A percentile compares a stretch with the other conserved stretches of the same genome.
Evolutionary conservation across 2,113 vertebrate genomes (phyloP).

Genomic region (Cyphomyrus discorhynchus): DNA sequence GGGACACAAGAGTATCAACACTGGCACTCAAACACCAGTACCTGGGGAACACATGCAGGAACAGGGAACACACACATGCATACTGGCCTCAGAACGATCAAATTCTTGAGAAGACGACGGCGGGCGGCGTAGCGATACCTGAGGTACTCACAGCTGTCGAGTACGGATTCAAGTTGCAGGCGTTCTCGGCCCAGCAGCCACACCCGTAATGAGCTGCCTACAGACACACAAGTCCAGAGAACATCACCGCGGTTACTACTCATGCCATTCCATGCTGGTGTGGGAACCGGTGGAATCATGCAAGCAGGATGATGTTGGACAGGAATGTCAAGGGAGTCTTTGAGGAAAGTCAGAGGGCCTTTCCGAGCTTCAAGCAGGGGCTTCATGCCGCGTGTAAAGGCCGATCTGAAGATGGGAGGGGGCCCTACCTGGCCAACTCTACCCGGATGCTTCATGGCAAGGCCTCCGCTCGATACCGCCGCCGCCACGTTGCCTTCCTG

Average conservation of each 20-base stretch:
- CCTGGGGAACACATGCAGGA: background rate
- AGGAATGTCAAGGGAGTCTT: background rate
- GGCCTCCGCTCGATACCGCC: constrained; percentile 94
- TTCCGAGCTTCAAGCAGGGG: background rate
- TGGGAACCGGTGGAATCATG: background rate
- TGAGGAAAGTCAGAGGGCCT: background rate
- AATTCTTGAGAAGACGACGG: background rate
- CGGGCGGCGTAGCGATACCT: constrained; percentile 73
- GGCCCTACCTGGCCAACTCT: constrained; percentile 86
- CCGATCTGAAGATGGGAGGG: background rate
- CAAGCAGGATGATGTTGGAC: background rate
- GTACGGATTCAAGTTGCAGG: constrained; percentile 80
- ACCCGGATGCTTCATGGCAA: constrained; percentile 95
- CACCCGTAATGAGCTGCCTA: constrained; percentile 98
- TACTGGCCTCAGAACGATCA: background rate
- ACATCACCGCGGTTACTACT: background rate
- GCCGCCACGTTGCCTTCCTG: constrained; percentile 94
- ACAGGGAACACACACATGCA: background rate
- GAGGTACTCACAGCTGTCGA: constrained; percentile 99
- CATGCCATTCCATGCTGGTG: background rate
- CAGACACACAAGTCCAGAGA: constrained; percentile 25
- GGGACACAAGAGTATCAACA: background rate
- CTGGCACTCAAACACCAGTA: background rate
- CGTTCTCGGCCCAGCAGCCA: constrained; percentile 98
- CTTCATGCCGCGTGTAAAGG: background rate